These are phyloP conservation scores for Aradophagus sp. DNA, from an alignment of 1,140 invertebrate species.

Conservation along the genomic window DNA sequence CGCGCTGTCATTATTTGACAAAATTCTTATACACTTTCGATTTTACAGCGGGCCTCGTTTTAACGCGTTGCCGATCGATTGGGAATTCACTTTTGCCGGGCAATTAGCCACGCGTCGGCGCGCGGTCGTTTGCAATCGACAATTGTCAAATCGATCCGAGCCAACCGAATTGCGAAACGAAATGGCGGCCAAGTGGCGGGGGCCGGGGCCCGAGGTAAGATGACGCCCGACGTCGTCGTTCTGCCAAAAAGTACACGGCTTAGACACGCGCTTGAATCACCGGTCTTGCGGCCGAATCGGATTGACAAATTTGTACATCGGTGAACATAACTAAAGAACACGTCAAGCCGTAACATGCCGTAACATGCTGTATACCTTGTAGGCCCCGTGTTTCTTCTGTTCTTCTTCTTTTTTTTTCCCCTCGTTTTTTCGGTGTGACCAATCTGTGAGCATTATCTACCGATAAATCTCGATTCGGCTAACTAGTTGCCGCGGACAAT, in stretches of 20 bases:
- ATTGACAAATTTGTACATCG: constrained; percentile 46
- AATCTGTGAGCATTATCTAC: constrained; percentile 67
- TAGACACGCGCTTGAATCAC: constrained; percentile 30
- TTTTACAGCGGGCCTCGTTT: constrained; percentile 3
- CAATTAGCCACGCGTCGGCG: too few species aligned
- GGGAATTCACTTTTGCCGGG: constrained; percentile 1
- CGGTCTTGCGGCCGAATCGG: constrained; percentile 19
- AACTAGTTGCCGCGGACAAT: constrained; percentile 61
- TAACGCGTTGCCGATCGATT: too few species aligned
- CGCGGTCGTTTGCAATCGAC: too few species aligned
- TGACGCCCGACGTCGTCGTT: too few species aligned
- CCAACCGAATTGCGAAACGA: too few species aligned
- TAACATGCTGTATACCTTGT: constrained; percentile 64
- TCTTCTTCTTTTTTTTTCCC: constrained; percentile 31
- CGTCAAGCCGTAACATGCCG: constrained; percentile 55
- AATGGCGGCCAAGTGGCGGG: too few species aligned
- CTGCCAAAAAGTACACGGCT: too few species aligned
- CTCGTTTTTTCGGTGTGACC: constrained; percentile 63
- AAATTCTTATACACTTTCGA: constrained; percentile 42
- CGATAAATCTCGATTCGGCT: constrained; percentile 71
- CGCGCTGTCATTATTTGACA: constrained; percentile 48
- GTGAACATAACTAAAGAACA: constrained; percentile 45
- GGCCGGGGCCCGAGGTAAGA: too few species aligned
- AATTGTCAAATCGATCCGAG: too few species aligned
- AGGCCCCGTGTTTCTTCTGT: constrained; percentile 58